Base-by-base conservation (phyloP, 2,113 vertebrate genomes). In the Romanogobio albipinnatus region DNA sequence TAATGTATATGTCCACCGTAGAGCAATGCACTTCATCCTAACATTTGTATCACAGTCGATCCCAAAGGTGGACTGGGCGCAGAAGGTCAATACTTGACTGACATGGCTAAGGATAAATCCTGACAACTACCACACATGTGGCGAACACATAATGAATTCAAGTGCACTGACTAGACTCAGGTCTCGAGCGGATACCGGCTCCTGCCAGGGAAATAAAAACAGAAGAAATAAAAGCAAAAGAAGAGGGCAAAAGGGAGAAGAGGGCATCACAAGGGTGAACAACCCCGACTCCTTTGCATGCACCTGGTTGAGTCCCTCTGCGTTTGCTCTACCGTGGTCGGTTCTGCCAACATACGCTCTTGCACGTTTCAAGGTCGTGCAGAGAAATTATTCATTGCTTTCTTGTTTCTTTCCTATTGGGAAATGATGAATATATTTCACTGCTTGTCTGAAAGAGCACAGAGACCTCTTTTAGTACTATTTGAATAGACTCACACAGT, bases 391-490 rank as follows among this genome's bases (percentile, higher is more conserved):
- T 39, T 71, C 49, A 82, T 82, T 82, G 66, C 64, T 82, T 62
- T 82, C 61, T 82, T 68, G 39, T 66, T 66, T 29, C 45, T 68
- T 76, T 76, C 17, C 61, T 43, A 56, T 71, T 56, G 64, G 81
- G 81, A 71, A 82, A 71, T 82, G 29, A 71, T 82, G 22, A 82
- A 82, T 82, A 71, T 71, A 58, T 82, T 71, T 71, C 47, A 71
- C 2, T 15, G 22, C 33, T 24, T 51, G n/a, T 64, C 58, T 79
- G 47, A 68, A 73, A 70, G 33, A 11, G 66, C 81, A 71, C 62
- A 71, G 74, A 76, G 74, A 9, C 74, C 74, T 53, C 43, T 74
- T 74, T 74, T 74, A 74, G 70, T 24, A 26, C n/a, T 49, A 14
- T 9, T 51, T 68, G 43, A 81, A 51, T 64, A 80, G 15, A 66